phyloP scores from a whole-genome alignment of 2,888 invertebrate genomes.

The Scrobipalpa atriplicella region DNA sequence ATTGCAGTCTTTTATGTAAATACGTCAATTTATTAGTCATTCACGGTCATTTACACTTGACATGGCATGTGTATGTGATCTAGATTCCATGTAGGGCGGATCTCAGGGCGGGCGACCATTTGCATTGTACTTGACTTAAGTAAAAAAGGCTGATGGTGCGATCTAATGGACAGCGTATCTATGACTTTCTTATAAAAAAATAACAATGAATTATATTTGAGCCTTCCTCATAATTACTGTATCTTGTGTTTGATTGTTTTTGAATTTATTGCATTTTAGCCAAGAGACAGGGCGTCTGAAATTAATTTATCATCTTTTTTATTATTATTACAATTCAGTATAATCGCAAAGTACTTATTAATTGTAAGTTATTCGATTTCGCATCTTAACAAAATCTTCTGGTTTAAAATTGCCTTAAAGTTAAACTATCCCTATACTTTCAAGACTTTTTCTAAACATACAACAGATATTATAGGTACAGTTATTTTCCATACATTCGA shows the following conservation, averaged over 20 bases:
- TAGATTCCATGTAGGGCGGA: not conserved
- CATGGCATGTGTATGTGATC: not conserved
- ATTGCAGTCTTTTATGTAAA: not conserved
- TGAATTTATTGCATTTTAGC: no score
- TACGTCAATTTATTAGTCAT: not conserved
- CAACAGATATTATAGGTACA: not conserved
- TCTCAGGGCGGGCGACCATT: not conserved
- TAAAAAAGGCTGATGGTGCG: no score
- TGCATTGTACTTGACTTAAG: not conserved
- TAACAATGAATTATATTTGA: no score
- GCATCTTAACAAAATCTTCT: not conserved
- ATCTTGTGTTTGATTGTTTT: no score
- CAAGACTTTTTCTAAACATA: not conserved
- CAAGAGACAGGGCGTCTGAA: no score
- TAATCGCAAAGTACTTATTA: no score
- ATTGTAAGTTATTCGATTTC: no score
- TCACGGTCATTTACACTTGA: not conserved
- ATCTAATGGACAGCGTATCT: no score
- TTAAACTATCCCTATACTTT: not conserved
- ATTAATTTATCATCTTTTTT: no score
- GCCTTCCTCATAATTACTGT: no score
- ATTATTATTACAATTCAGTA: no score
- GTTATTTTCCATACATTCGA: not conserved
- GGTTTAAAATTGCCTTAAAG: not conserved
- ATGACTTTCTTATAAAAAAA: no score